These are phyloP conservation scores for Sandelia bainsii DNA, from an alignment of 2,797 vertebrate species.

Conservation along the genomic window DNA sequence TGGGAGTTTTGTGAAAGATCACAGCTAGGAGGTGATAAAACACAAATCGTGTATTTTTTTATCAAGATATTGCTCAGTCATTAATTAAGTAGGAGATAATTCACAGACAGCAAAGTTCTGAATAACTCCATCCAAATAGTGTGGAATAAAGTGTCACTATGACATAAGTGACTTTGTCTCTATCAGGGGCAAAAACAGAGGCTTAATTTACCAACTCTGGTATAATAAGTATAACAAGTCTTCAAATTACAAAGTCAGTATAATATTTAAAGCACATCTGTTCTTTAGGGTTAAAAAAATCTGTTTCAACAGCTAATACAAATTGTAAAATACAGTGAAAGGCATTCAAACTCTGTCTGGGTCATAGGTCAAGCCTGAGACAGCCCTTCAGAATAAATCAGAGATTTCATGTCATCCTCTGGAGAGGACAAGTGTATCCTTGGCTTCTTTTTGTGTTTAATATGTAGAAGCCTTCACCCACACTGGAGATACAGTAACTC, in stretches of 20 bases:
- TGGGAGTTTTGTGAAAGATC: constrained; percentile 30
- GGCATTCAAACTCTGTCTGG: background rate
- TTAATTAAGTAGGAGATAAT: background rate
- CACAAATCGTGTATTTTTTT: background rate
- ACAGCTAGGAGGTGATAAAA: constrained; percentile 26
- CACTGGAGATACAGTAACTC: background rate
- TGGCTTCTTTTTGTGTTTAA: constrained; percentile 12
- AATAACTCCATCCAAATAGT: background rate
- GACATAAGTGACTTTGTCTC: background rate
- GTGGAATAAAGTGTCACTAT: background rate
- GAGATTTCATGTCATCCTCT: background rate
- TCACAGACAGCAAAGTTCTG: constrained; percentile 1
- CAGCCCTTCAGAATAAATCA: background rate
- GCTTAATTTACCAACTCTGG: background rate
- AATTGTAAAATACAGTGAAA: background rate
- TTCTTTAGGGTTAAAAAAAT: background rate
- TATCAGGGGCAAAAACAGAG: background rate
- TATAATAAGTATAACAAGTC: background rate
- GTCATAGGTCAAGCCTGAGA: background rate
- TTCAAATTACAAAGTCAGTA: background rate
- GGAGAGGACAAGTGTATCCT: constrained; percentile 4
- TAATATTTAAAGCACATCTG: background rate
- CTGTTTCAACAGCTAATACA: background rate
- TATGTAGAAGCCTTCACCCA: background rate
- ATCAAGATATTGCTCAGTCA: background rate